Evolutionary conservation across 2,888 invertebrate species (phyloP).

Genomic region (Rhyacophila evoluta): DNA sequence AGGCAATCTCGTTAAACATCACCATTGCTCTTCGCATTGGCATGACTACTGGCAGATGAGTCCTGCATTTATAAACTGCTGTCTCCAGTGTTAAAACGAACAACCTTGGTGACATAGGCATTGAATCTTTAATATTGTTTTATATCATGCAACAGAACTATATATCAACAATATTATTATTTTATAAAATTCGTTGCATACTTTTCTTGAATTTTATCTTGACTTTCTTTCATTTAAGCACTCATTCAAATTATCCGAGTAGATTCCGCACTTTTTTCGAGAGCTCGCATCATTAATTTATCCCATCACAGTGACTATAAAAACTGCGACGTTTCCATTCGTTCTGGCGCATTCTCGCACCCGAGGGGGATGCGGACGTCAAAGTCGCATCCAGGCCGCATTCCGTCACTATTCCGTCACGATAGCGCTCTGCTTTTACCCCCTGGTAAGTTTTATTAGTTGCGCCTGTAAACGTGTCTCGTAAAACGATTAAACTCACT

Average conservation of each 20-base stretch:
- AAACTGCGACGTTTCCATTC: constrained; percentile 2
- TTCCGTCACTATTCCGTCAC: constrained; percentile 7
- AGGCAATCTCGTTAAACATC: too few relatives aligned
- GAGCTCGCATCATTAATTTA: background rate
- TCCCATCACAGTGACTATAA: constrained; percentile 9
- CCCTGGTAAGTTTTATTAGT: constrained; percentile 18
- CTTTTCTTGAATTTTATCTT: background rate
- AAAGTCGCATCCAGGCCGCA: constrained; percentile 22
- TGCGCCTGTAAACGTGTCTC: constrained; percentile 28
- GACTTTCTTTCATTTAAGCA: background rate
- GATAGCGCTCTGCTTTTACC: background rate
- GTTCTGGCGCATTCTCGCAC: background rate
- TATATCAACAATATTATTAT: too few relatives aligned
- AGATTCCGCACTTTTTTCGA: background rate
- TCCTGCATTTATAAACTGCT: too few relatives aligned
- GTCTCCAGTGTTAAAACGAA: too few relatives aligned
- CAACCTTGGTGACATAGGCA: too few relatives aligned
- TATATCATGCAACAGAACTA: too few relatives aligned
- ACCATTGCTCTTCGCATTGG: too few relatives aligned
- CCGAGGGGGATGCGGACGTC: background rate
- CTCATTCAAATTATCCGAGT: background rate
- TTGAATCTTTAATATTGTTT: too few relatives aligned
- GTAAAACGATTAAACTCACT: constrained; percentile 42
- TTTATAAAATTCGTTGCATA: too few relatives aligned
- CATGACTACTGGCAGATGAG: too few relatives aligned